These are phyloP conservation scores for Geococcyx californianus DNA, from an alignment of 2,113 vertebrate genomes.

Conservation along the genomic window DNA sequence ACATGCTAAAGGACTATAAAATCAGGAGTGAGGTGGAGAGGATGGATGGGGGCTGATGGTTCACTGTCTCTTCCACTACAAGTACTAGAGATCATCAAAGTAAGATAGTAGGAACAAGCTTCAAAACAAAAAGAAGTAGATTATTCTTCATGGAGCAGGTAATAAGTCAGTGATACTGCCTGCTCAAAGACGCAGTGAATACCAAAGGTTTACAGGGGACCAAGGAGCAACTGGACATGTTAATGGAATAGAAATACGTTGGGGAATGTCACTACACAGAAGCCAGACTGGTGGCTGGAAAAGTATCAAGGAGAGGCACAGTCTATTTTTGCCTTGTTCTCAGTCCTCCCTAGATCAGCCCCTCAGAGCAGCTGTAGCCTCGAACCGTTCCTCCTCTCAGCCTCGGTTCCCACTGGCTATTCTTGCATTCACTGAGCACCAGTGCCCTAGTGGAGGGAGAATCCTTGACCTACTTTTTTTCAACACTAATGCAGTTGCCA, in stretches of 20 bases:
- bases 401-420: background rate
- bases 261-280: background rate
- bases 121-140: background rate
- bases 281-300: background rate
- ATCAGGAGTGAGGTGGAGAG: constrained; percentile 19
- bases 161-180: background rate
- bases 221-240: background rate
- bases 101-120: background rate
- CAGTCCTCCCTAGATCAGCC: background rate
- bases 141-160: background rate
- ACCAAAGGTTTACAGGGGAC: background rate
- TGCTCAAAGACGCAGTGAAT: background rate
- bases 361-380: background rate
- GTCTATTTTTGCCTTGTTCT: background rate
- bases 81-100: background rate
- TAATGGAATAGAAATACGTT: background rate
- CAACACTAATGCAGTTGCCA: background rate
- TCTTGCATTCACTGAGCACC: background rate
- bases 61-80: constrained; percentile 31
- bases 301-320: background rate
- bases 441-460: background rate
- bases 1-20: constrained; percentile 24
- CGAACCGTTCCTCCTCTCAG: background rate
- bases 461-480: background rate
- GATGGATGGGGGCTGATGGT: constrained; percentile 6